Conservation (phyloP, 2,113 vertebrate genomes). For the Microcebus lehilahytsara region DNA sequence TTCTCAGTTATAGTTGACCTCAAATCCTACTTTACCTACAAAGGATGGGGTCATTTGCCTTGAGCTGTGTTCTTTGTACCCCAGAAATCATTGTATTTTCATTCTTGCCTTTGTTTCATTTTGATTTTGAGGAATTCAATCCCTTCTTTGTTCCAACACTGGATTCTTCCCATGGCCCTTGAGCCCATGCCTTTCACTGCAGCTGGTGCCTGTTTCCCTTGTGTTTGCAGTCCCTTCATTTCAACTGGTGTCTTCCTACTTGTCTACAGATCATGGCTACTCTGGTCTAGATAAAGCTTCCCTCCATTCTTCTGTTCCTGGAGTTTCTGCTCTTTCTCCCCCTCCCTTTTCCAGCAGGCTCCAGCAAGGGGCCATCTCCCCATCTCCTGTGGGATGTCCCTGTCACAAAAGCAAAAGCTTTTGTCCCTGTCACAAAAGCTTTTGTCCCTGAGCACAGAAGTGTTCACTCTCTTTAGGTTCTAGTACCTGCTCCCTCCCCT, state of each 20-base stretch:
- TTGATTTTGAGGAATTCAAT: not conserved
- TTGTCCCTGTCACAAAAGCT: not conserved
- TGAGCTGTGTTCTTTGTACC: not conserved
- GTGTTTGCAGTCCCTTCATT: not conserved
- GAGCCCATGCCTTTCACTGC: too few species aligned
- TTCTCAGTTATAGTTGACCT: not conserved
- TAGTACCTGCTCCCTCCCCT: too few species aligned
- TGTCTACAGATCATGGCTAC: not conserved
- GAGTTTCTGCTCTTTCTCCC: not conserved
- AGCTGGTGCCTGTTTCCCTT: not conserved
- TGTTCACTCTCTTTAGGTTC: not conserved
- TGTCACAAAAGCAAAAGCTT: not conserved
- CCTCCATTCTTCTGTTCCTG: not conserved
- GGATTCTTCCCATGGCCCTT: accelerated
- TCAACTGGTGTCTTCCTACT: not conserved
- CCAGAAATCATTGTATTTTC: not conserved
- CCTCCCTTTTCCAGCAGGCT: not conserved
- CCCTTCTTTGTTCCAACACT: not conserved
- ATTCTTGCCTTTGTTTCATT: not conserved
- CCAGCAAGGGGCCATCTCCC: not conserved
- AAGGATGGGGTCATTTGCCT: not conserved
- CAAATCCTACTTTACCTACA: not conserved
- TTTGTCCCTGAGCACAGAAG: not conserved
- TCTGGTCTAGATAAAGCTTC: not conserved
- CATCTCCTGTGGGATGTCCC: not conserved